phyloP scores from a whole-genome alignment of 2,113 vertebrate genomes.

The Nothobranchius furzeri region DNA sequence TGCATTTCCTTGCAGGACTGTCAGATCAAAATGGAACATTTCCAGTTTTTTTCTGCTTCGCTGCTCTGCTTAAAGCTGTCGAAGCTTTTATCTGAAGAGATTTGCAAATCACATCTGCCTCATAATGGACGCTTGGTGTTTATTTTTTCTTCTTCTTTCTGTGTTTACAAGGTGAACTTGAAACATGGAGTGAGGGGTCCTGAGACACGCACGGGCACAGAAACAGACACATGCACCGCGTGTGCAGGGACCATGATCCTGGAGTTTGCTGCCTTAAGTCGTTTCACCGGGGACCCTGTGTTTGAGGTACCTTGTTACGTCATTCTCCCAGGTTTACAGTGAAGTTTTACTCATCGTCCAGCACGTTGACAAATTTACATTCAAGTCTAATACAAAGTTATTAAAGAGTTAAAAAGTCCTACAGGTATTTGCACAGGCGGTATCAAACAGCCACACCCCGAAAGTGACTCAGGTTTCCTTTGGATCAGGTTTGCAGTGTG shows the following conservation, averaged over 20 bases:
- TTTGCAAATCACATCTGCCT: neutral
- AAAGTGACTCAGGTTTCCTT: neutral
- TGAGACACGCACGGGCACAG: conserved; percentile 93
- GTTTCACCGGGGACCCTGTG: conserved; percentile 92
- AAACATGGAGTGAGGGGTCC: conserved; percentile 92
- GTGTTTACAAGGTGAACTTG: conserved; percentile 86
- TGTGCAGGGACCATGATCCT: conserved; percentile 98
- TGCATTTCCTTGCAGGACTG: conserved; percentile 7
- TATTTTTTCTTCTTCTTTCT: neutral
- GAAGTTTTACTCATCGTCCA: neutral
- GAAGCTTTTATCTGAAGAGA: conserved; percentile 7
- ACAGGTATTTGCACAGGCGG: neutral
- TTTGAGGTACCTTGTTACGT: conserved; percentile 83
- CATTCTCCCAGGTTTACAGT: neutral
- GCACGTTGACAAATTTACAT: neutral
- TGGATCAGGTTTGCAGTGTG: neutral
- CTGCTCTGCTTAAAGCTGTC: conserved; percentile 30
- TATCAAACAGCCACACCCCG: conserved; percentile 7
- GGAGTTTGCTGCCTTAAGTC: conserved; percentile 97
- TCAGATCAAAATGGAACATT: conserved; percentile 24
- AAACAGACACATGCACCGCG: conserved; percentile 97
- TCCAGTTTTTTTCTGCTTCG: conserved; percentile 38
- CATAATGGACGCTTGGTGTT: conserved; percentile 5
- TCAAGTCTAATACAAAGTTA: neutral
- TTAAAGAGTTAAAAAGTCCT: neutral